Conservation (phyloP, 1,140 invertebrate species). For the Solenopsis invicta region DNA sequence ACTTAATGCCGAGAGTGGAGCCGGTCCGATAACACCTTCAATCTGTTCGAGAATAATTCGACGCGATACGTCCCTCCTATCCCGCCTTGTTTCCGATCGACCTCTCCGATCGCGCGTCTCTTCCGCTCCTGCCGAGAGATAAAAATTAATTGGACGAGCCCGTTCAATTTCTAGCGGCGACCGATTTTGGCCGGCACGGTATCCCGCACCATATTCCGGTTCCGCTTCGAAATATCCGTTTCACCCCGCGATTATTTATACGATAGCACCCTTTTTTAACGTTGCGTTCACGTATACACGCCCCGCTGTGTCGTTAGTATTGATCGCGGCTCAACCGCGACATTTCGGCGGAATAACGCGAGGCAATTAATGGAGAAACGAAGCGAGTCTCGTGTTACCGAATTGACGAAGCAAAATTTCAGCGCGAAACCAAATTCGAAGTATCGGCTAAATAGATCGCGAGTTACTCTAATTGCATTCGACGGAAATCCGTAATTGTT, state of each 20-base stretch:
- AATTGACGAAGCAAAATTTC: slow-evolving; percentile 30
- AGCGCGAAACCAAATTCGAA: neutral
- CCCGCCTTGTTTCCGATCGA: slow-evolving; percentile 8
- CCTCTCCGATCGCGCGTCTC: neutral
- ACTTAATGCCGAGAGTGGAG: slow-evolving; percentile 17
- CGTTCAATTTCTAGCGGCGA: slow-evolving; percentile 23
- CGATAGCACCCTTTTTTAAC: slow-evolving; percentile 42
- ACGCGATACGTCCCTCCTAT: neutral
- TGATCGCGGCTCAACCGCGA: slow-evolving; percentile 39
- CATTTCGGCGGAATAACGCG: slow-evolving; percentile 49
- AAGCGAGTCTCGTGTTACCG: slow-evolving; percentile 13
- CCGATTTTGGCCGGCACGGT: neutral
- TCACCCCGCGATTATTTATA: slow-evolving; percentile 42
- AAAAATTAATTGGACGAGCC: slow-evolving; percentile 46
- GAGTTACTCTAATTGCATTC: neutral
- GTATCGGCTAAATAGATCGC: slow-evolving; percentile 27
- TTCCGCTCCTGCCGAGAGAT: neutral
- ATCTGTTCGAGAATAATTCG: slow-evolving; percentile 33
- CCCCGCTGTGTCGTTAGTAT: slow-evolving; percentile 37
- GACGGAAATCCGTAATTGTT: slow-evolving; percentile 23
- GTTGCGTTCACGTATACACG: neutral
- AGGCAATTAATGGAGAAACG: slow-evolving; percentile 41
- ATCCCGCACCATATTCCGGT: neutral
- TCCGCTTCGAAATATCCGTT: slow-evolving; percentile 19
- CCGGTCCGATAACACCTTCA: slow-evolving; percentile 33